Evolutionary conservation across 2,888 invertebrate species (phyloP).

Genomic region (Allolobophora icterica): DNA sequence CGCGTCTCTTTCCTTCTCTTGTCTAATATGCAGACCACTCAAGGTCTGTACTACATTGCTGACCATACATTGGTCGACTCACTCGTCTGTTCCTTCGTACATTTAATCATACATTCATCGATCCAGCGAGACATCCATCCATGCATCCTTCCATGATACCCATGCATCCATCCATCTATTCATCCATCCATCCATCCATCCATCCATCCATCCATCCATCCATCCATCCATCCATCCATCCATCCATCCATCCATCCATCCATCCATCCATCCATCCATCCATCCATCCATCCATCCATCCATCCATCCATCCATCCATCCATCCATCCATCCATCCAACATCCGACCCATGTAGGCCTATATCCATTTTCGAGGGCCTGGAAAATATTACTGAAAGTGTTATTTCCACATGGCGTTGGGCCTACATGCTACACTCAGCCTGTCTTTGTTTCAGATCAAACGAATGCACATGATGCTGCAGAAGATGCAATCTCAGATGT

Average conservation of each 20-base stretch:
- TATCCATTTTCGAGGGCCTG: neutral
- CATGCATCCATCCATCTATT: too few relatives aligned
- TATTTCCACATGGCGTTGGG: neutral
- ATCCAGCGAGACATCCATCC: neutral
- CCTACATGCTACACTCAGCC: neutral
- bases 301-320: too few relatives aligned
- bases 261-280: too few relatives aligned
- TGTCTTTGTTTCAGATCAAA: slow-evolving; percentile 74
- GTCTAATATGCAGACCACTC: neutral
- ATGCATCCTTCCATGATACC: neutral
- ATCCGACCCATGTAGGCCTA: too few relatives aligned
- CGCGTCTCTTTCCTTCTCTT: neutral
- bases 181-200: too few relatives aligned
- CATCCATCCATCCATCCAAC: neutral
- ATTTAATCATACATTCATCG: neutral
- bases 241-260: too few relatives aligned
- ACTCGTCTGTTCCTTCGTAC: neutral
- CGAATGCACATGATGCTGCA: slow-evolving; percentile 95
- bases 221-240: neutral
- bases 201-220: neutral
- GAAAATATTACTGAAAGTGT: neutral
- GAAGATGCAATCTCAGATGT: slow-evolving; percentile 92
- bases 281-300: too few relatives aligned
- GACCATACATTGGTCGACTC: neutral
- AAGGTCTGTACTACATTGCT: neutral